These are phyloP conservation scores for Cepaea nemoralis DNA, from an alignment of 1,140 invertebrate genomes.

Conservation along the genomic window DNA sequence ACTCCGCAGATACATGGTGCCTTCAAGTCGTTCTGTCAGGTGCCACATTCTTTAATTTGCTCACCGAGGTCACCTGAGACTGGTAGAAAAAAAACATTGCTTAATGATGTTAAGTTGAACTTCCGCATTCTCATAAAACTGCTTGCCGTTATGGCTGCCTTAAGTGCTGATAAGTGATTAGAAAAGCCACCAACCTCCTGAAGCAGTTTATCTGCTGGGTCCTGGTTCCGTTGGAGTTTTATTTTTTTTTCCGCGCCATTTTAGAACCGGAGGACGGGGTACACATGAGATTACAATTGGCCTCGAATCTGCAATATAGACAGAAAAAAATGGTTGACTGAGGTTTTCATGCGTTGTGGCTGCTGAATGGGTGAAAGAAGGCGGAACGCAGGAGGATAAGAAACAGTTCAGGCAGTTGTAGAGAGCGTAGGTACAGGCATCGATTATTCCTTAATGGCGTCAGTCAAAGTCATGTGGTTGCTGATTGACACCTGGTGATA, in stretches of 20 bases:
- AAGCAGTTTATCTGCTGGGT: not conserved
- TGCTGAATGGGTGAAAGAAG: not conserved
- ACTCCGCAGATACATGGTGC: no score
- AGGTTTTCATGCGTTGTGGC: not conserved
- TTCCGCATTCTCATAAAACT: not conserved
- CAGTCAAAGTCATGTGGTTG: no score
- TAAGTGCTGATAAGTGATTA: conserved; percentile 1
- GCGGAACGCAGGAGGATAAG: no score
- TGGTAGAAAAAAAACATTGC: not conserved
- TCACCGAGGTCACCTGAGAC: not conserved
- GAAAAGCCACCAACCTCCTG: not conserved
- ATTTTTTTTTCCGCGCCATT: not conserved
- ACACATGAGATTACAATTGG: not conserved
- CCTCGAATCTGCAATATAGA: not conserved
- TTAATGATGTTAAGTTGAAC: conserved; percentile 11
- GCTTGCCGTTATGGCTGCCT: not conserved
- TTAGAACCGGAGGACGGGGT: not conserved
- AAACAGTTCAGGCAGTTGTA: no score
- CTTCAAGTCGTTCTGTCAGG: no score
- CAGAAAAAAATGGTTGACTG: not conserved
- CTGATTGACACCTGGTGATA: no score
- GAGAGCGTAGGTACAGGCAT: no score
- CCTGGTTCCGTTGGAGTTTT: not conserved
- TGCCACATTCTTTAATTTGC: no score
- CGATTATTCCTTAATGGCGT: no score